A percentile compares a stretch with the other conserved stretches of the same genome.
Conservation (phyloP, 2,113 vertebrate species). For the Antechinus flavipes region DNA sequence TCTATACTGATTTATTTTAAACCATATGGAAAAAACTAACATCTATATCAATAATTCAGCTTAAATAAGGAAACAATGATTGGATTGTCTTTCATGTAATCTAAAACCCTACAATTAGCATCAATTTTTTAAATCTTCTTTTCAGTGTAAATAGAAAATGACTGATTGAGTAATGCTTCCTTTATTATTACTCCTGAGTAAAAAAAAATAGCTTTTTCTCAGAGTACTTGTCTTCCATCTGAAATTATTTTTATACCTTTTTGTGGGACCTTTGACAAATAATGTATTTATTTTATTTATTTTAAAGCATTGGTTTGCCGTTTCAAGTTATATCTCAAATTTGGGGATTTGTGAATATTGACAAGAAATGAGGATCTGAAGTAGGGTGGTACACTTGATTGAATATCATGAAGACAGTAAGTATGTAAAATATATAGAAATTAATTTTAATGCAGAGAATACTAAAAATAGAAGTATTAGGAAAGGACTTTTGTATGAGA, state of each 20-base stretch:
- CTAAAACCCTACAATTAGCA: background rate
- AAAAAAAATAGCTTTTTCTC: background rate
- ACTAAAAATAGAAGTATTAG: background rate
- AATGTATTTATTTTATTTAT: background rate
- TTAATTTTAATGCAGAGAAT: background rate
- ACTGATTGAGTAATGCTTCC: background rate
- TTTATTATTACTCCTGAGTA: background rate
- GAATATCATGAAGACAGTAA: too few species aligned
- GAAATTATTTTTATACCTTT: background rate
- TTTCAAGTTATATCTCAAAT: background rate
- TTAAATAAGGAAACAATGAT: background rate
- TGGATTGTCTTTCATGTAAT: background rate
- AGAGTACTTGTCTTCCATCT: background rate
- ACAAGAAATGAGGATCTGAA: too few species aligned
- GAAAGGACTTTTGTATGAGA: background rate
- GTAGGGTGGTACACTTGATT: too few species aligned
- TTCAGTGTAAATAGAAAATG: background rate
- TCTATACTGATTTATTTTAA: background rate
- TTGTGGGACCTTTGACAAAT: background rate
- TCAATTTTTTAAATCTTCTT: background rate
- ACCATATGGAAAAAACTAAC: background rate
- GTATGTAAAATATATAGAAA: background rate
- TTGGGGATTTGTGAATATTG: too few species aligned
- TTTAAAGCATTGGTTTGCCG: background rate
- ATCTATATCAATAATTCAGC: background rate